Conservation (phyloP, 2,797 vertebrate species). For the Parauchenoglanis punctatus region DNA sequence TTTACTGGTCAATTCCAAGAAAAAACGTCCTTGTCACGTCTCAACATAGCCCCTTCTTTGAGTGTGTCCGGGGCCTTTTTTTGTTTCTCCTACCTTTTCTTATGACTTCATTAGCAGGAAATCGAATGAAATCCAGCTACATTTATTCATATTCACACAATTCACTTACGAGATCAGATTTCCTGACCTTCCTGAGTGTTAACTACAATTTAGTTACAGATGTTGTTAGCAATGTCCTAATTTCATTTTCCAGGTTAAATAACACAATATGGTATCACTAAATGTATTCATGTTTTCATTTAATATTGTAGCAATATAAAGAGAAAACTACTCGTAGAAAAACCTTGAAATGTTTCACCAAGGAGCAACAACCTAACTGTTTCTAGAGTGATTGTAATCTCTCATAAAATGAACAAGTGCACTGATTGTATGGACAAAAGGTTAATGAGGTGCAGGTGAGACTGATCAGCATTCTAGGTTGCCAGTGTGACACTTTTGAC, state of each 20-base stretch:
- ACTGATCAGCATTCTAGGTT: background rate
- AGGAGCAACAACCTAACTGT: background rate
- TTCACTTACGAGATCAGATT: background rate
- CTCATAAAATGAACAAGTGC: background rate
- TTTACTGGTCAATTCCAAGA: background rate
- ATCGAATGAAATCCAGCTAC: background rate
- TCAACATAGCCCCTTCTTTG: background rate
- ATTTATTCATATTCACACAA: background rate
- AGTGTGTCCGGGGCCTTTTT: background rate
- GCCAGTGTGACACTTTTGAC: background rate
- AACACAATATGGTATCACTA: background rate
- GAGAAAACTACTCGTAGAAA: background rate
- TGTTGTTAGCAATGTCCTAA: background rate
- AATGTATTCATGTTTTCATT: background rate
- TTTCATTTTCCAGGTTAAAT: background rate
- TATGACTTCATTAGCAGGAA: background rate
- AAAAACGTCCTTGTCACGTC: background rate
- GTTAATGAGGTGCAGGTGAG: constrained; percentile 8
- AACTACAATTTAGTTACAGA: background rate
- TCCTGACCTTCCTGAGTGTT: background rate
- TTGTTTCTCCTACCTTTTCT: background rate
- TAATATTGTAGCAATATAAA: too few relatives aligned
- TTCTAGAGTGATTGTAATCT: background rate
- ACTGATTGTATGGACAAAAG: background rate
- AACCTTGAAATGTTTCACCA: background rate